Evolutionary conservation across 2,113 vertebrate genomes (phyloP).

Genomic region (Neogale vison): DNA sequence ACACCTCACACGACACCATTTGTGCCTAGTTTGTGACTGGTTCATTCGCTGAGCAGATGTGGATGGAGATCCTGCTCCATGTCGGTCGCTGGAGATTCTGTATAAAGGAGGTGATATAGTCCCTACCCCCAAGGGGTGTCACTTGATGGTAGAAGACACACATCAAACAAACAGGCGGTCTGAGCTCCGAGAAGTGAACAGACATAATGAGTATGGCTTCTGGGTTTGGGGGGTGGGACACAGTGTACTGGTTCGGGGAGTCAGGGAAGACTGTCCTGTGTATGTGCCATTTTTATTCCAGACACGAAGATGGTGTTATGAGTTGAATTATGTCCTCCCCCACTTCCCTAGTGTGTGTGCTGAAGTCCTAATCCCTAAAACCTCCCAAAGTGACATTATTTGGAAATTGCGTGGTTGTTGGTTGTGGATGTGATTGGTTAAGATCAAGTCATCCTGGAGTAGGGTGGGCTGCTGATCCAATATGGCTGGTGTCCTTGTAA

Average conservation of each 20-base stretch:
- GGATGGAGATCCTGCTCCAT: background rate
- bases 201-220: background rate
- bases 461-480: accelerated
- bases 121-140: background rate
- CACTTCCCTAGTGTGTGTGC: background rate
- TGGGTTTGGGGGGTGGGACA: background rate
- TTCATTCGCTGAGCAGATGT: background rate
- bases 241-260: background rate
- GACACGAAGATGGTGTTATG: background rate
- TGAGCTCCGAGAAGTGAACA: background rate
- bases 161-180: accelerated
- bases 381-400: background rate
- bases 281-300: background rate
- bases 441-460: background rate
- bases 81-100: background rate
- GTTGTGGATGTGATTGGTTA: background rate
- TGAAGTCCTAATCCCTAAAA: background rate
- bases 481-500: background rate
- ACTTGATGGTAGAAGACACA: background rate
- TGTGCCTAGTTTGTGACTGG: background rate
- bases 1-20: accelerated
- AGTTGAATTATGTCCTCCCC: background rate
- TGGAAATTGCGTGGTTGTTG: background rate
- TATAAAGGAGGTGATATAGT: background rate
- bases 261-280: background rate